phyloP scores from a whole-genome alignment of 2,888 invertebrate genomes.

The Campaea margaritaria region DNA sequence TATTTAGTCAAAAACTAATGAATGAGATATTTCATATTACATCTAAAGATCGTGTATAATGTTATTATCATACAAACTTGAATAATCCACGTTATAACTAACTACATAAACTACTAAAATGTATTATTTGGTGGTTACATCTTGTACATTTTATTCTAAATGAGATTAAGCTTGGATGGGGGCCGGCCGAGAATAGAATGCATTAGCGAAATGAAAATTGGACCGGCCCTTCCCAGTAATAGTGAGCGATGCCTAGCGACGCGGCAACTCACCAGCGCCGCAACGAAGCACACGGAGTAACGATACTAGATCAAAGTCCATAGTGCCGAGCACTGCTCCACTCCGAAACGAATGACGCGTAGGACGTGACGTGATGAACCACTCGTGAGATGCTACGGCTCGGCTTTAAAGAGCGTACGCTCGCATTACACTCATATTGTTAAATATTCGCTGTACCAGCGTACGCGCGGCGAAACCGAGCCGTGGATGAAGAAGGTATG shows the following conservation, averaged over 20 bases:
- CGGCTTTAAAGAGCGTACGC: not conserved
- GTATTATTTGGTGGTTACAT: conserved; percentile 83
- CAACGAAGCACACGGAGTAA: conserved; percentile 59
- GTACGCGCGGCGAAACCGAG: conserved; percentile 2
- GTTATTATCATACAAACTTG: conserved; percentile 32
- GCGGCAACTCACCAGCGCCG: conserved; percentile 47
- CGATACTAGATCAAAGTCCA: conserved; percentile 44
- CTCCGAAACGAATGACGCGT: conserved; percentile 41
- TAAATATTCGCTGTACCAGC: conserved; percentile 9
- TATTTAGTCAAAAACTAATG: conserved; percentile 21
- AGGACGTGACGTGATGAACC: conserved; percentile 31
- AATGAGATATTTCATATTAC: conserved; percentile 35
- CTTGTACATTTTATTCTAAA: conserved; percentile 79
- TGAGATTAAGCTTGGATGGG: conserved; percentile 70
- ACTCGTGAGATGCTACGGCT: conserved; percentile 20
- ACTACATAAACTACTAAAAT: conserved; percentile 61
- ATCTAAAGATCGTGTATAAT: conserved; percentile 34
- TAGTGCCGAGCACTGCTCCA: conserved; percentile 65
- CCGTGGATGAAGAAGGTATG: conserved; percentile 60
- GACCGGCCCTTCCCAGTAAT: conserved; percentile 34
- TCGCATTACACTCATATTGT: not conserved
- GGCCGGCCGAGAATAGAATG: conserved; percentile 31
- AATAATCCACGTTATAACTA: conserved; percentile 34
- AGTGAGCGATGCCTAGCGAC: conserved; percentile 44
- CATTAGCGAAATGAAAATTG: conserved; percentile 21